Evolutionary conservation across 2,797 vertebrate genomes (phyloP).

Genomic region (Eulemur rubriventer): DNA sequence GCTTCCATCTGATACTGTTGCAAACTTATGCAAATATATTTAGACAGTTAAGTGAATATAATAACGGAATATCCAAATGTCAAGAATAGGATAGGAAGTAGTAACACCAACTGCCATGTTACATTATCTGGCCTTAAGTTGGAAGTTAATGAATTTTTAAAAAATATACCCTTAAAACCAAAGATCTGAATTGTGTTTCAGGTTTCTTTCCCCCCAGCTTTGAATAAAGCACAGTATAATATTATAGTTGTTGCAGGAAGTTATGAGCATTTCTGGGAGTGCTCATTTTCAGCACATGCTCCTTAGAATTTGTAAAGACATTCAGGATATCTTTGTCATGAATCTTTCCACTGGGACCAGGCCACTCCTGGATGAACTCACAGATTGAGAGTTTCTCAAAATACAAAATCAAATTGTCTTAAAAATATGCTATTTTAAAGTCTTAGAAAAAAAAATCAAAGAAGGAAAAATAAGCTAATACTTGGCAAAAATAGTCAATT

Average conservation of each 20-base stretch:
- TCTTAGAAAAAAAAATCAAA: constrained; percentile 29
- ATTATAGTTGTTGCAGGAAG: neutral
- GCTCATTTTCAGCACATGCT: neutral
- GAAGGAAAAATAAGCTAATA: constrained; percentile 52
- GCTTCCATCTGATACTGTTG: constrained; percentile 72
- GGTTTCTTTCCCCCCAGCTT: neutral
- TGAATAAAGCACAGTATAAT: neutral
- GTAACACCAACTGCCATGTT: neutral
- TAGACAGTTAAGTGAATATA: constrained; percentile 73
- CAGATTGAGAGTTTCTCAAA: constrained; percentile 49
- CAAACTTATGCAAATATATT: constrained; percentile 77
- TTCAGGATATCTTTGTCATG: constrained; percentile 37
- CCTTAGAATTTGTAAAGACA: constrained; percentile 46
- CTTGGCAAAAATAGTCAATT: constrained; percentile 40
- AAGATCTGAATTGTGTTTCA: neutral
- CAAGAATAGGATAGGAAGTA: neutral
- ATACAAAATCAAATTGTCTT: constrained; percentile 55
- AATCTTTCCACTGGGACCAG: constrained; percentile 64
- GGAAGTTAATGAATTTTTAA: constrained; percentile 33
- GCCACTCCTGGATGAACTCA: constrained; percentile 70
- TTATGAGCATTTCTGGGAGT: neutral
- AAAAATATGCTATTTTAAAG: constrained; percentile 48
- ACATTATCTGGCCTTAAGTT: constrained; percentile 42
- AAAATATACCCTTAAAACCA: constrained; percentile 36
- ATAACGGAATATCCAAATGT: constrained; percentile 67